Conservation (phyloP, 2,888 invertebrate genomes). For the Elysia crispata region DNA sequence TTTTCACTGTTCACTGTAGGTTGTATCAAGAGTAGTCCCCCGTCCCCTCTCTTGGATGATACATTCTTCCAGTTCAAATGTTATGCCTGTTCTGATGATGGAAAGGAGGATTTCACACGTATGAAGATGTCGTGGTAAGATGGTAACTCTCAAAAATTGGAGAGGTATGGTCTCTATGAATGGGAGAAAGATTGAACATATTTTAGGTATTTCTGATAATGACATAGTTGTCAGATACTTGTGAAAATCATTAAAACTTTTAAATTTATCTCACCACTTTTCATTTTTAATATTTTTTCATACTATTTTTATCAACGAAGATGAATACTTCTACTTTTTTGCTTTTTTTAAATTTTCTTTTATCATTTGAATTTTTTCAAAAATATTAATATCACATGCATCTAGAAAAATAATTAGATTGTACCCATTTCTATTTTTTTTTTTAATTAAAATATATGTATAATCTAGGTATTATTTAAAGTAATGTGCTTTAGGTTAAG, state of each 20-base stretch:
- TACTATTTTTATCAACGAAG: neutral
- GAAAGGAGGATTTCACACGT: slow-evolving; percentile 64
- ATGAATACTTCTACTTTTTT: neutral
- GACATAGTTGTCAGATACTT: too few species aligned
- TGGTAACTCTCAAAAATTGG: neutral
- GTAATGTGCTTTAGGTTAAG: too few species aligned
- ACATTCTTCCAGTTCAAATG: slow-evolving; percentile 70
- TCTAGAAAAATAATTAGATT: too few species aligned
- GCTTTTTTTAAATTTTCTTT: neutral
- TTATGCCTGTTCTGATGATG: slow-evolving; percentile 62
- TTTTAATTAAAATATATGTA: too few species aligned
- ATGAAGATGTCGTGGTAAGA: slow-evolving; percentile 67
- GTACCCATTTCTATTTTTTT: too few species aligned
- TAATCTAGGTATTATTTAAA: too few species aligned
- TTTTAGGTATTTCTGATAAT: neutral
- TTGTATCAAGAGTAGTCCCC: slow-evolving; percentile 67
- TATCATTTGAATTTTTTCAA: too few species aligned
- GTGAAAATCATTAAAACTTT: too few species aligned
- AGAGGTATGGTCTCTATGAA: neutral
- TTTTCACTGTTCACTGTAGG: slow-evolving; percentile 52
- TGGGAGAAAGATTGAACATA: neutral
- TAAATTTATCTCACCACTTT: too few species aligned
- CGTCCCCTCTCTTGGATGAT: slow-evolving; percentile 68
- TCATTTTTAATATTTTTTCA: neutral
- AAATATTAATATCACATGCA: too few species aligned